A percentile compares a stretch with the other conserved stretches of the same genome.
Evolutionary conservation across 2,888 invertebrate species (phyloP).

Genomic region (Dynastes tityus): DNA sequence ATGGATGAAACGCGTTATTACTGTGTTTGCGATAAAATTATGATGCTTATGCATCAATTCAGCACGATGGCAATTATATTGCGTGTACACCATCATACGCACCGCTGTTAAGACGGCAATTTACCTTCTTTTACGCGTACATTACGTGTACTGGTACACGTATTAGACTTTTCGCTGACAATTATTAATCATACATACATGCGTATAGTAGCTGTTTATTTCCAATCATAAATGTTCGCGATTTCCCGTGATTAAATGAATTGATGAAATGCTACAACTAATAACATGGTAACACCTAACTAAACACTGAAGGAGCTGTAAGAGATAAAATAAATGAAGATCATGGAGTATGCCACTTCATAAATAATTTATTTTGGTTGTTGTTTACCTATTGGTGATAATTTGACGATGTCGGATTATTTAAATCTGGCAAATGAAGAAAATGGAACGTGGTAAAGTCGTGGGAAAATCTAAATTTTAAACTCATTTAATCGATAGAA

Average conservation of each 20-base stretch:
- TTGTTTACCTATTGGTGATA: too few relatives aligned
- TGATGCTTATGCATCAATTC: conserved; percentile 25
- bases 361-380: too few relatives aligned
- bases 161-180: neutral
- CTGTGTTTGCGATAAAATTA: conserved; percentile 11
- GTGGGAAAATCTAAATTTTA: too few relatives aligned
- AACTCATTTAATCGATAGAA: too few relatives aligned
- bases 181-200: conserved; percentile 7
- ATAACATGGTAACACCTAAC: neutral
- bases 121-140: neutral
- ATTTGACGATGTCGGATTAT: too few relatives aligned
- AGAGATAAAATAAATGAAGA: too few relatives aligned
- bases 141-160: neutral
- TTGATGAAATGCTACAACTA: conserved; percentile 1
- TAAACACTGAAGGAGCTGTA: too few relatives aligned
- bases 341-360: too few relatives aligned
- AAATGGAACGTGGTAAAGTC: too few relatives aligned
- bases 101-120: neutral
- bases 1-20: conserved; percentile 2
- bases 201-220: neutral
- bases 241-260: conserved; percentile 4
- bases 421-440: too few relatives aligned
- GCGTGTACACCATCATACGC: neutral
- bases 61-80: conserved; percentile 6
- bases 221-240: conserved; percentile 2